These are phyloP conservation scores for Catharus ustulatus DNA, from an alignment of 2,797 vertebrate species.

Conservation along the genomic window DNA sequence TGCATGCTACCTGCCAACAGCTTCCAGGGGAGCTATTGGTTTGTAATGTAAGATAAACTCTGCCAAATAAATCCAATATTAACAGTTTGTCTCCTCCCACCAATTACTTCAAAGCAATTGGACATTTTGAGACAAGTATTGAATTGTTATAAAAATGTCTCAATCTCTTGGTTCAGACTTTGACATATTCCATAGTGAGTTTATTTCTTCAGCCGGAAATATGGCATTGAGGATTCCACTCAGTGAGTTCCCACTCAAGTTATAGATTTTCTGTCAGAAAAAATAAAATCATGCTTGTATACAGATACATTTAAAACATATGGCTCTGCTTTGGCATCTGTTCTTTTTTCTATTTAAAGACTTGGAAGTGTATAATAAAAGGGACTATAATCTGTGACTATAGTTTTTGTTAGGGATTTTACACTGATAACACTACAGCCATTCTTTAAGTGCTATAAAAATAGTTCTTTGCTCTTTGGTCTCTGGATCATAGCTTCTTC, in stretches of 20 bases:
- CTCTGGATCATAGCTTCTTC: neutral
- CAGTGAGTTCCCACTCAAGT: constrained; percentile 71
- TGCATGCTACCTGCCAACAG: neutral
- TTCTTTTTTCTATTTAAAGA: constrained; percentile 67
- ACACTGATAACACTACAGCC: neutral
- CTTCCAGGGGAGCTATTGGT: neutral
- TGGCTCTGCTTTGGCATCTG: constrained; percentile 68
- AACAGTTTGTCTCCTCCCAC: constrained; percentile 51
- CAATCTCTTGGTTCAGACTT: constrained; percentile 50
- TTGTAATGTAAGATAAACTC: constrained; percentile 7
- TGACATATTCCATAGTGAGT: constrained; percentile 39
- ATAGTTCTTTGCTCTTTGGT: neutral
- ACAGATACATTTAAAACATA: constrained; percentile 74
- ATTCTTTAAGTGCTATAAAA: constrained; percentile 25
- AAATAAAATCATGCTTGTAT: constrained; percentile 65
- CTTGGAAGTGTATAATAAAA: constrained; percentile 46
- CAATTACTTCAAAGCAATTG: constrained; percentile 48
- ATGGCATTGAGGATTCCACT: constrained; percentile 71
- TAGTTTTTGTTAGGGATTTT: constrained; percentile 33
- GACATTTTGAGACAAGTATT: constrained; percentile 46
- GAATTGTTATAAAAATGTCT: constrained; percentile 69
- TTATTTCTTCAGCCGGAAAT: constrained; percentile 63
- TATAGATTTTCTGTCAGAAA: constrained; percentile 74
- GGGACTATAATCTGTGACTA: constrained; percentile 3
- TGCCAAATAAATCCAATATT: constrained; percentile 23